phyloP scores from a whole-genome alignment of 2,797 vertebrate species.

The Distichodus sexfasciatus region DNA sequence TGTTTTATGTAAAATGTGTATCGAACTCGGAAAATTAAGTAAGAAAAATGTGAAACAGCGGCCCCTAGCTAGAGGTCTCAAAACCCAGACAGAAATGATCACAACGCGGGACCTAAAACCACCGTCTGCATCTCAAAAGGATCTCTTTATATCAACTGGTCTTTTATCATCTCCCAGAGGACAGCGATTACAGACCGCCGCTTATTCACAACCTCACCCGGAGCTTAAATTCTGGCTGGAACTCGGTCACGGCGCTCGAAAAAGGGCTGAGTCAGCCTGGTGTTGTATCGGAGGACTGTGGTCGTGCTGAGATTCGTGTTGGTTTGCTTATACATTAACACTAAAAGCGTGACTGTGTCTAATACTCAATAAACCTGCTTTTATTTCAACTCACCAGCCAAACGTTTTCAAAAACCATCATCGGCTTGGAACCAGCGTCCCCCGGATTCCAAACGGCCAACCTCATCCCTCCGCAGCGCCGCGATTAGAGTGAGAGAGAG shows the following conservation, averaged over 20 bases:
- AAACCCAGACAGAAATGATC: background rate
- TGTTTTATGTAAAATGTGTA: too few relatives aligned
- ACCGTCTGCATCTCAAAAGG: background rate
- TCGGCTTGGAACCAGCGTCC: slow-evolving; percentile 47
- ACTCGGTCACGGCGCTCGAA: slow-evolving; percentile 13
- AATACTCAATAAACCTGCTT: slow-evolving; percentile 42
- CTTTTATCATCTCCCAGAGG: slow-evolving; percentile 16
- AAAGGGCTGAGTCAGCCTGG: slow-evolving; percentile 12
- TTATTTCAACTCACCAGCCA: slow-evolving; percentile 40
- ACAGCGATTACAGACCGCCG: slow-evolving; percentile 5
- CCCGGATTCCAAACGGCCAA: slow-evolving; percentile 51
- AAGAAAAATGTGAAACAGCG: too few relatives aligned
- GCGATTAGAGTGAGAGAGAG: slow-evolving; percentile 34
- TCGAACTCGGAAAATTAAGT: too few relatives aligned
- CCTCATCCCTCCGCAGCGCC: slow-evolving; percentile 52
- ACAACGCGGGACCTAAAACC: background rate
- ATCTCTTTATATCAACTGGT: slow-evolving; percentile 24
- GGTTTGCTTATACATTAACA: slow-evolving; percentile 49
- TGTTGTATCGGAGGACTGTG: slow-evolving; percentile 25
- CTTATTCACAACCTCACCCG: slow-evolving; percentile 28
- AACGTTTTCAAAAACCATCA: slow-evolving; percentile 56
- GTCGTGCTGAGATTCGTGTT: slow-evolving; percentile 41
- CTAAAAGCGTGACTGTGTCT: slow-evolving; percentile 41
- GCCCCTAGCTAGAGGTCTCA: too few relatives aligned
- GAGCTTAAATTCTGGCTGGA: slow-evolving; percentile 14